phyloP scores from a whole-genome alignment of 1,140 invertebrate genomes.

The Apis cerana region DNA sequence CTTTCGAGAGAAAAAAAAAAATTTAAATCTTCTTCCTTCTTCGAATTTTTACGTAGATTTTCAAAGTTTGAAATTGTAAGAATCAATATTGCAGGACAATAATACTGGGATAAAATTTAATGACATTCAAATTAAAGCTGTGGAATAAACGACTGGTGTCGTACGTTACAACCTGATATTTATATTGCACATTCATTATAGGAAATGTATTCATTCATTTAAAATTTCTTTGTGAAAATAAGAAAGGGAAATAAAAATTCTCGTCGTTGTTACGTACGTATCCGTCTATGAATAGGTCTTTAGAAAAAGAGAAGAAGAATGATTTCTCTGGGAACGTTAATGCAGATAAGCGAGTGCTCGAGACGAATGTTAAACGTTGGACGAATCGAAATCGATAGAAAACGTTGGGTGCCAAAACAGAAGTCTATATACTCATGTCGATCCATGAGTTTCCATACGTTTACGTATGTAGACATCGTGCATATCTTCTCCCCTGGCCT shows the following conservation, averaged over 20 bases:
- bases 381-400: conserved; percentile 46
- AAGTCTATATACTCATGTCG: conserved; percentile 47
- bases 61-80: too few species aligned
- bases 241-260: not conserved
- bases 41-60: too few species aligned
- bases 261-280: not conserved
- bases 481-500: conserved; percentile 51
- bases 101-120: too few species aligned
- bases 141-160: too few species aligned
- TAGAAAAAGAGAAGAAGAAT: not conserved
- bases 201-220: too few species aligned
- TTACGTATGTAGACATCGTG: conserved; percentile 37
- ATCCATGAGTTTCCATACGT: conserved; percentile 15
- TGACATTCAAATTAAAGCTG: too few species aligned
- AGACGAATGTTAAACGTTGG: conserved; percentile 31
- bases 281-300: not conserved
- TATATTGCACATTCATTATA: not conserved
- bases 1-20: too few species aligned
- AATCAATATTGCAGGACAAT: too few species aligned
- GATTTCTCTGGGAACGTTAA: not conserved
- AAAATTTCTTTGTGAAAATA: too few species aligned
- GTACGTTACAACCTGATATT: not conserved
- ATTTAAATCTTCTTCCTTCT: too few species aligned
- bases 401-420: conserved; percentile 47
- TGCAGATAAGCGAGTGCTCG: conserved; percentile 18